Percentiles rank a stretch among this genome's conserved stretches.
These are phyloP conservation scores for Lepidostoma basale DNA, from an alignment of 1,140 invertebrate genomes.

Conservation along the genomic window DNA sequence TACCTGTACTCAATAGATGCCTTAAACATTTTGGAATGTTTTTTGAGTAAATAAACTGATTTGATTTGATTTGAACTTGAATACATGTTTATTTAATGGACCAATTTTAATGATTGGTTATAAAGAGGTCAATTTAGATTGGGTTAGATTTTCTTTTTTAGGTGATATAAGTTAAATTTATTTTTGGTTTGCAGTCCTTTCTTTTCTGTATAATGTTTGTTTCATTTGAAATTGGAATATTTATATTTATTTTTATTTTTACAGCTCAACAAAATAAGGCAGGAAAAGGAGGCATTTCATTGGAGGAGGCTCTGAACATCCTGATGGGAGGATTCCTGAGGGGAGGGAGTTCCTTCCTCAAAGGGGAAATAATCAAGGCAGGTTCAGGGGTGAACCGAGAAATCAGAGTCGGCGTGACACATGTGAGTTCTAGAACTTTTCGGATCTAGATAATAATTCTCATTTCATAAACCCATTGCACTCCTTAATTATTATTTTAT, in stretches of 20 bases:
- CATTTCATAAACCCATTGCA: too few relatives aligned
- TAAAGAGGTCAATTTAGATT: too few relatives aligned
- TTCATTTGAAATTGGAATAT: background rate
- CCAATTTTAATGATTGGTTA: background rate
- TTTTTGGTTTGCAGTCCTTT: too few relatives aligned
- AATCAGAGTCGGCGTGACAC: conserved; percentile 93
- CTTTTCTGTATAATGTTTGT: background rate
- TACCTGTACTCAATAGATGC: too few relatives aligned
- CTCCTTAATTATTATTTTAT: too few relatives aligned
- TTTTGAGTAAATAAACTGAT: too few relatives aligned
- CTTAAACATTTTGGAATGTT: too few relatives aligned
- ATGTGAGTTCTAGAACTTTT: conserved; percentile 78
- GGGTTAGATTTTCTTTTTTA: too few relatives aligned
- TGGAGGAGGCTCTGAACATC: conserved; percentile 91
- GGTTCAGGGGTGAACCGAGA: conserved; percentile 90
- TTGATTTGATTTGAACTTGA: too few relatives aligned
- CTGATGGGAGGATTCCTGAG: conserved; percentile 94
- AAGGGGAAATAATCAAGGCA: conserved; percentile 97
- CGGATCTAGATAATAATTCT: conserved; percentile 23
- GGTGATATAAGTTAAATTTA: too few relatives aligned
- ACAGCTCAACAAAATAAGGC: conserved; percentile 63
- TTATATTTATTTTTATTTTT: conserved; percentile 40
- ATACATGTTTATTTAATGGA: background rate
- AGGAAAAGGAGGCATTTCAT: conserved; percentile 61
- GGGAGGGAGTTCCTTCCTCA: conserved; percentile 93